Evolutionary conservation across 2,888 invertebrate genomes (phyloP).

Genomic region (Coremacera marginata): DNA sequence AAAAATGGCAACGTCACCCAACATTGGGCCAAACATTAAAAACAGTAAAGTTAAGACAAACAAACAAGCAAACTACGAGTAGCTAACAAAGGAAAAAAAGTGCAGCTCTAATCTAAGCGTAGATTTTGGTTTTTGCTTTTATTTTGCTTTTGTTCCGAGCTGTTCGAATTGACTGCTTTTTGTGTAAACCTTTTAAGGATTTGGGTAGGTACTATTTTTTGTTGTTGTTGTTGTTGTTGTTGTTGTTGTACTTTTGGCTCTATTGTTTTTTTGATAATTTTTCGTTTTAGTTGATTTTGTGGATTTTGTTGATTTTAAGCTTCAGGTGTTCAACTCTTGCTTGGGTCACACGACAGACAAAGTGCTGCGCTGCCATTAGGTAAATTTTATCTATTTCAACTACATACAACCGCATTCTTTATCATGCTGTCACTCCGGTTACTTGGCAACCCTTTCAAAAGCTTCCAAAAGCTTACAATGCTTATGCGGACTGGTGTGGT

Average conservation of each 20-base stretch:
- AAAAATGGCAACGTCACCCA: not conserved
- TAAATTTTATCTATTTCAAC: slow-evolving; percentile 1
- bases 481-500: not conserved
- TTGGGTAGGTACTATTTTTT: no score
- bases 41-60: no score
- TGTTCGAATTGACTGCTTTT: no score
- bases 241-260: no score
- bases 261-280: no score
- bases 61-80: slow-evolving; percentile 29
- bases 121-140: no score
- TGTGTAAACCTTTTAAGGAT: no score
- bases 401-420: not conserved
- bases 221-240: no score
- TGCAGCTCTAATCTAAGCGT: no score
- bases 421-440: no score
- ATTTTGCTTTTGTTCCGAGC: no score
- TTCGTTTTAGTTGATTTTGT: no score
- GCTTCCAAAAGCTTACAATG: not conserved
- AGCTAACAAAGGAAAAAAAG: not conserved
- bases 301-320: not conserved
- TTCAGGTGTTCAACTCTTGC: slow-evolving; percentile 6
- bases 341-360: slow-evolving; percentile 17
- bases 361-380: slow-evolving; percentile 12
- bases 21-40: not conserved
- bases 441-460: not conserved